phyloP scores from a whole-genome alignment of 2,113 vertebrate genomes.

The Ciconia maguari region DNA sequence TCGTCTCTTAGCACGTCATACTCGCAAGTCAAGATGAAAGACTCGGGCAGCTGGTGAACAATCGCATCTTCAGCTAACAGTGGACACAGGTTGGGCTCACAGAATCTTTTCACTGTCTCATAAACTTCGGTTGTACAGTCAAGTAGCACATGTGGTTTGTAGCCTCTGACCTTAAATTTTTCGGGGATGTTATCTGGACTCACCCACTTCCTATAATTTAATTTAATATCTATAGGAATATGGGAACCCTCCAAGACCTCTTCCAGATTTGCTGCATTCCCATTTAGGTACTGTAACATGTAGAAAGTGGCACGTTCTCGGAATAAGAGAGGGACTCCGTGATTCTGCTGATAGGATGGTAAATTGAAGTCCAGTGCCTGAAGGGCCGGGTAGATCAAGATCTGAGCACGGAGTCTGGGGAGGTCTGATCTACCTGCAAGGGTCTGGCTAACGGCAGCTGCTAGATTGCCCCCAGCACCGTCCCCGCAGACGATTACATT shows the following conservation, averaged over 20 bases:
- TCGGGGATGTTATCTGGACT: constrained; percentile 75
- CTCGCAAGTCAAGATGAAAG: constrained; percentile 86
- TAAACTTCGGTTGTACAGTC: constrained; percentile 67
- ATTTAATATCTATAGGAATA: constrained; percentile 71
- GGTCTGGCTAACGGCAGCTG: constrained; percentile 76
- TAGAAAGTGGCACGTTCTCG: constrained; percentile 64
- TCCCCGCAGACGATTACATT: constrained; percentile 79
- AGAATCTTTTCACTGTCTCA: constrained; percentile 35
- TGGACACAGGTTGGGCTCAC: constrained; percentile 70
- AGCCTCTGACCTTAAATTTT: constrained; percentile 70
- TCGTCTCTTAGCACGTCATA: constrained; percentile 82
- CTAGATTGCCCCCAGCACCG: constrained; percentile 79
- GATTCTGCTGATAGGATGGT: constrained; percentile 85
- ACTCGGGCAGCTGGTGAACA: constrained; percentile 67
- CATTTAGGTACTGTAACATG: constrained; percentile 67
- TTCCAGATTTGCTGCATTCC: constrained; percentile 57
- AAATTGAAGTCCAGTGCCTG: constrained; percentile 83
- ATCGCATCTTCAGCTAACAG: constrained; percentile 71
- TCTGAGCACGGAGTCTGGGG: constrained; percentile 78
- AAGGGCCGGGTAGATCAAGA: constrained; percentile 81
- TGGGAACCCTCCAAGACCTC: constrained; percentile 73
- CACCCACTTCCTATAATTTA: constrained; percentile 76
- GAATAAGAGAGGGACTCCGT: constrained; percentile 74
- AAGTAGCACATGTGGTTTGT: background rate
- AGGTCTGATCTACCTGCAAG: constrained; percentile 66